phyloP scores from a whole-genome alignment of 2,113 vertebrate species.

The Alligator sinensis region DNA sequence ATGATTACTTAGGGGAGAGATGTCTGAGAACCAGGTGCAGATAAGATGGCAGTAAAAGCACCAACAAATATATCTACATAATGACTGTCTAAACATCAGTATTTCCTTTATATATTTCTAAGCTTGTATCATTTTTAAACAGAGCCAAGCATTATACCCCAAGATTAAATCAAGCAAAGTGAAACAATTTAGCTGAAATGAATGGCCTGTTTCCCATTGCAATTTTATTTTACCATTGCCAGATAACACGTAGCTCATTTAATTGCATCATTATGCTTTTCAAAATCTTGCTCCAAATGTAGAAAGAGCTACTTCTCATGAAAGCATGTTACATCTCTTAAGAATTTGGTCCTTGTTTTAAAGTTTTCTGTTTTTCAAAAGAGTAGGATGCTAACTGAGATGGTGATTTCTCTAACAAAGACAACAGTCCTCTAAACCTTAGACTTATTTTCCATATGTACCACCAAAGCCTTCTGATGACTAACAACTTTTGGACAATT shows the following conservation, averaged over 20 bases:
- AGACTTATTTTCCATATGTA: not conserved
- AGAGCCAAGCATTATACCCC: not conserved
- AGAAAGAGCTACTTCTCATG: not conserved
- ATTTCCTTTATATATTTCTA: not conserved
- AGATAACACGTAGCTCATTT: not conserved
- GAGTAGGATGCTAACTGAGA: fast-evolving
- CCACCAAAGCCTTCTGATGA: not conserved
- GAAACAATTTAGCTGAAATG: not conserved
- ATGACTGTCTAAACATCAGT: fast-evolving
- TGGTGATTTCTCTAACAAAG: not conserved
- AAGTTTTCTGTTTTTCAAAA: not conserved
- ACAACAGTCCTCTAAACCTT: not conserved
- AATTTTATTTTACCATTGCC: not conserved
- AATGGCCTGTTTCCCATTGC: not conserved
- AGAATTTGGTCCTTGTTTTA: not conserved
- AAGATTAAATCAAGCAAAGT: not conserved
- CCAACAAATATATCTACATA: not conserved
- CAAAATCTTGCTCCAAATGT: not conserved
- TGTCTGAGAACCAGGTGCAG: no score
- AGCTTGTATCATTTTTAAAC: not conserved
- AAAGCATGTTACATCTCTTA: not conserved
- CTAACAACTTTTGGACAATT: not conserved
- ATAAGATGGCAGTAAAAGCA: not conserved
- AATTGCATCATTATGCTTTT: not conserved
- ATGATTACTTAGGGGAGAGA: no score